Base-by-base conservation (phyloP, 2,888 invertebrate genomes). In the Anthophora plumipes region DNA sequence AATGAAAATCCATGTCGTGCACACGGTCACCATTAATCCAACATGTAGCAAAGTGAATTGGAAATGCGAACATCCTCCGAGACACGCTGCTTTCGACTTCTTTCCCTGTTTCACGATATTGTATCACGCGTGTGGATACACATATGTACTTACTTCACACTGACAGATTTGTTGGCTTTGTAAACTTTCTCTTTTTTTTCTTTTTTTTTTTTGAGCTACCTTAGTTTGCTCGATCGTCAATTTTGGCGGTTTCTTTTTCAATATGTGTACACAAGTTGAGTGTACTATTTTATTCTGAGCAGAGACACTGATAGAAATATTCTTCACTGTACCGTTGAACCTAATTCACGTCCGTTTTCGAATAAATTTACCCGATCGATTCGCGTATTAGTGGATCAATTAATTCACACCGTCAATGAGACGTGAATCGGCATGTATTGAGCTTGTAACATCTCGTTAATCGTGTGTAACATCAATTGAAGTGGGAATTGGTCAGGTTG, bases 1-100 rank as follows among this genome's bases (percentile, higher is more conserved):
- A 78, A 75, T 68, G 77, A 61, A 78, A 78, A 63, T 75, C 48
- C 76, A 25, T 48, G 48, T 41, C 31, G 48, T 46, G 52, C n/a
- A 52, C 67, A 61, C 63, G 63, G 68, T 48, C 66, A 55, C 63
- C 46, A 63, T 78, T 68, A 69, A 78, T 78, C 61, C 50, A 52
- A 67, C 50, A 37, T 14, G 66, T 57, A 5, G 55, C 46, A 70
- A 69, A 79, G 69, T 70, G 69, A 76, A 76, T 69, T 69, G 76
- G 69, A 60, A 76, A 66, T 70, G 66, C 60, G 39, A 69, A 25
- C n/a, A 57, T 75, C 78, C 55, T 69, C 22, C 17, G 61, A 63
- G 67, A 63, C 70, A 12, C 63, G 50, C 25, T 68, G 67, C 69
- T 64, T 64, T 50, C 5, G 37, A 66, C 37, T 37, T 14, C 39